Evolutionary conservation across 2,888 invertebrate species (phyloP), one percentile per base, ranked within the genome.

Genomic region (Fragum sueziense): DNA sequence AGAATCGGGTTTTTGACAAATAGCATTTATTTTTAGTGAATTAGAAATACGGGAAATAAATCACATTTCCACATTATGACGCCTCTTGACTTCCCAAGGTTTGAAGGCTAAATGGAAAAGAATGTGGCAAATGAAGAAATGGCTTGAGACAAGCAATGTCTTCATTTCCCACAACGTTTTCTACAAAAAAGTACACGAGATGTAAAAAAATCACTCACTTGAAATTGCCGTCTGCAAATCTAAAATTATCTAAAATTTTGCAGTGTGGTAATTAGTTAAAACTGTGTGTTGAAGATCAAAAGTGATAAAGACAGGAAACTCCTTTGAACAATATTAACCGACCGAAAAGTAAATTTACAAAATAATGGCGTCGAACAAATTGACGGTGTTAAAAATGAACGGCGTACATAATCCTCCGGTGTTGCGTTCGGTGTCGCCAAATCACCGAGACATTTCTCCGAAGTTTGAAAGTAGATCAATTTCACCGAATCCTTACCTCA

Each of bases 331-430:
- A n/a, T n/a, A n/a, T n/a, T n/a, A n/a, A n/a, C n/a, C n/a, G n/a
- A n/a, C n/a, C n/a, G n/a, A n/a, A n/a, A n/a, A n/a, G n/a, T n/a
- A n/a, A n/a, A n/a, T 37, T 37, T 37, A 37, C 37, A 37, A 37
- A 37, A 61, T 14, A 11, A 62, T 62, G 62, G 25, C 62, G 33
- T 33, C 62, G 34, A 62, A 62, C 34, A 33, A 31, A 29, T 20
- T 62, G 29, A 34, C 62, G 3, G 62, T 62, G 7, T 34, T 62
- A n/a, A 62, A 33, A 62, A 62, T 33, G 62, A 62, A 34, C n/a
- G 33, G 57, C 11, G 34, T 34, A 6, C 11, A 62, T 33, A 62
- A 34, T 14, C 31, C 31, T 3, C 33, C 62, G 1, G 34, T 25
- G 6, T 31, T 33, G 17, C 62, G 34, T 14, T 22, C 62, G 14